Evolutionary conservation across 2,113 vertebrate species (phyloP), one percentile per base, ranked within the genome.

Genomic region (Hiodon alosoides): DNA sequence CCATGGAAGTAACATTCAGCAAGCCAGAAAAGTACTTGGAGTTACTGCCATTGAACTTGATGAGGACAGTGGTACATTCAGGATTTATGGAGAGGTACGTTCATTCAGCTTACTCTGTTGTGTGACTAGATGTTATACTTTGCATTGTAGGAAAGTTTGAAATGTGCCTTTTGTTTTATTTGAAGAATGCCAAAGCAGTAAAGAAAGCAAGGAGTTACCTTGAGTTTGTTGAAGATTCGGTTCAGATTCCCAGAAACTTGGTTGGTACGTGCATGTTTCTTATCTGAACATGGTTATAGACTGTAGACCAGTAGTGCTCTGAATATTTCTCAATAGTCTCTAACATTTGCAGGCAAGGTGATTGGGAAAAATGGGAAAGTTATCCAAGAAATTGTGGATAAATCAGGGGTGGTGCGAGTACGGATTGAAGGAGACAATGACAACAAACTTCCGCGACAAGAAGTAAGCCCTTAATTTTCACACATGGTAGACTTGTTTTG

Each of bases 361-460:
- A 96, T 96, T 4, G 95, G 95, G 50, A 96, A 96, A 86, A 96
- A 94, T 0, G 95, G 95, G 2, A 94, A 95, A 78, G 94, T 95
- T 77, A 96, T 96, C 84, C 95, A 96, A 85, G 95, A 96, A 86
- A 93, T 96, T 11, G 94, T 96, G 83, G 95, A 96, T 82, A 96
- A 96, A 78, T 95, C 95, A 0, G 94, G 95, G 0, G 94, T 95
- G 73, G 95, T 96, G 78, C 87, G 95, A 70, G 94, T 96, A 67
- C 88, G 91, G 71, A 94, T 96, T 67, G 95, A 96, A 84, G 95
- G 94, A 13, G 95, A 96, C 83, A 95, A 93, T 0, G 94, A 96
- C 88, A 93, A 86, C 89, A 94, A 92, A 80, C 92, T 94, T 73
- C 91, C 93, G 31, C 87, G 92, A 69, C 93, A 95, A 77, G 95